A percentile compares a stretch with the other conserved stretches of the same genome.
Evolutionary conservation across 2,888 invertebrate genomes (phyloP).

Genomic region (Tiphia femorata): DNA sequence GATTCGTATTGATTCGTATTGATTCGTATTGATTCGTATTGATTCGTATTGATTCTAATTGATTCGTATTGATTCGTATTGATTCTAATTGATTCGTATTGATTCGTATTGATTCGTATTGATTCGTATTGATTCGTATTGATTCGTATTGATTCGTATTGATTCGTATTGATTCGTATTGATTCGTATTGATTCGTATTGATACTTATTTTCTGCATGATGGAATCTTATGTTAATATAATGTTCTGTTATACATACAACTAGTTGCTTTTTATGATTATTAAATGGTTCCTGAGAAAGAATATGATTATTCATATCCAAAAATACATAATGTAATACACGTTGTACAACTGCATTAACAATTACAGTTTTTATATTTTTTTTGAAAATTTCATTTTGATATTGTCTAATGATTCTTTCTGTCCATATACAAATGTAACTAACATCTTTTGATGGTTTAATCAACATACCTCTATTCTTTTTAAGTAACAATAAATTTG

Average conservation of each 20-base stretch:
- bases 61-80: no score
- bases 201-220: neutral
- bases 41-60: no score
- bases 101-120: no score
- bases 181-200: no score
- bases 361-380: no score
- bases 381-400: neutral
- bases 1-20: no score
- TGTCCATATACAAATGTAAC: neutral
- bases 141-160: no score
- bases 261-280: conserved; percentile 1
- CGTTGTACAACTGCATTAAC: neutral
- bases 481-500: neutral
- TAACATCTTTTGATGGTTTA: neutral
- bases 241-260: neutral
- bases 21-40: no score
- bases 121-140: no score
- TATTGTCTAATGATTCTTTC: neutral
- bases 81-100: no score
- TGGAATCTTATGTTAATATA: neutral
- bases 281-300: neutral
- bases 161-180: no score
- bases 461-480: neutral
- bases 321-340: neutral
- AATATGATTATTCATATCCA: neutral